Evolutionary conservation across 1,140 invertebrate genomes (phyloP).

Genomic region (Formica selysi): DNA sequence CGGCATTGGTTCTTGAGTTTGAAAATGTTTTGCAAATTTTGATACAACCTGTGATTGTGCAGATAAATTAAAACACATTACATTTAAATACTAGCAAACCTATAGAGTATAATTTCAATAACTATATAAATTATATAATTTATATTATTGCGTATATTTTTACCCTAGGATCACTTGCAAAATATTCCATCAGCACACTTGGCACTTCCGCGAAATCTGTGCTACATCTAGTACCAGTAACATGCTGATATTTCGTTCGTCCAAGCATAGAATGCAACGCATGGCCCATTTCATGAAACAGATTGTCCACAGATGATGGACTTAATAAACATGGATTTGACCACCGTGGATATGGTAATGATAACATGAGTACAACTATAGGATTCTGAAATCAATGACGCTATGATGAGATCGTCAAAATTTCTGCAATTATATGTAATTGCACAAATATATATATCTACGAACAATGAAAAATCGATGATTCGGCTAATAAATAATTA

Average conservation of each 20-base stretch:
- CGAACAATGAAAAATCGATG: background rate
- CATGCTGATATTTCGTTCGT: conserved; percentile 97
- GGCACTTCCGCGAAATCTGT: conserved; percentile 99
- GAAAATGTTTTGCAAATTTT: conserved; percentile 96
- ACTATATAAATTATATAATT: background rate
- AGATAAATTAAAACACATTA: conserved; percentile 30
- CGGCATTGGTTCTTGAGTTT: conserved; percentile 94
- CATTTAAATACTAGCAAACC: background rate
- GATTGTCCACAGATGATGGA: conserved; percentile 95
- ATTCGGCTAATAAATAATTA: background rate
- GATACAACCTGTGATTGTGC: conserved; percentile 90
- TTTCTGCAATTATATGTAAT: conserved; percentile 5
- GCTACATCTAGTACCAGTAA: conserved; percentile 97
- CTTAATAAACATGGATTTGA: conserved; percentile 93
- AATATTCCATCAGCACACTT: conserved; percentile 99
- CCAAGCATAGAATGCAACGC: conserved; percentile 99
- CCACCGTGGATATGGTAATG: conserved; percentile 92
- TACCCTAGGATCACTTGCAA: conserved; percentile 95
- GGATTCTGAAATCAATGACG: conserved; percentile 89
- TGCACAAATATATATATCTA: background rate
- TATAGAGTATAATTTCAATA: conserved; percentile 30
- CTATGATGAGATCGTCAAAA: background rate
- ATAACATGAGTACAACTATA: conserved; percentile 97
- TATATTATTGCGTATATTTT: conserved; percentile 53
- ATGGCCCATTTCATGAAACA: conserved; percentile 99